Conservation (phyloP, 2,113 vertebrate genomes). For the Odocoileus virginianus region DNA sequence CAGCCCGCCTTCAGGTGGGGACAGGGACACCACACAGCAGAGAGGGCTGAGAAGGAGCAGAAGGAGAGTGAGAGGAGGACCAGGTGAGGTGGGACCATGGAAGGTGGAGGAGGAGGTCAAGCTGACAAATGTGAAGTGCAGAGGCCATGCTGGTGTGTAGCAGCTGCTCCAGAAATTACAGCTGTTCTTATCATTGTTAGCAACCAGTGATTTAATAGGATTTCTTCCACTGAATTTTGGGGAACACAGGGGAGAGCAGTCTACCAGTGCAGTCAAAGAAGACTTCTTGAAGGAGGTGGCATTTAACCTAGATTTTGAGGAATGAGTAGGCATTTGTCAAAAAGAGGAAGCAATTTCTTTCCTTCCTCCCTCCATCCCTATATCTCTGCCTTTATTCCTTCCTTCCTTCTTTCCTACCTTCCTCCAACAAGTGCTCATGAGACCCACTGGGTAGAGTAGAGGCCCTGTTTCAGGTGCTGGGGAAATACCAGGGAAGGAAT, state of each 20-base stretch:
- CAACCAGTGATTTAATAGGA: neutral
- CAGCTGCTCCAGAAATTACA: neutral
- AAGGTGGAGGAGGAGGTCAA: neutral
- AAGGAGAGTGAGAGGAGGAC: accelerated
- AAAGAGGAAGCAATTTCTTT: neutral
- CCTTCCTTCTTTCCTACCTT: neutral
- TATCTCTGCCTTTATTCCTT: neutral
- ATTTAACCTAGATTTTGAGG: neutral
- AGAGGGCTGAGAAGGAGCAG: neutral
- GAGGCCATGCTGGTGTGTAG: neutral
- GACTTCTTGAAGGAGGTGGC: neutral
- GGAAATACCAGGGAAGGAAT: neutral
- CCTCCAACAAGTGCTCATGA: neutral
- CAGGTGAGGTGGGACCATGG: accelerated
- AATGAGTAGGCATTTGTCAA: neutral
- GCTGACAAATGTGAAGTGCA: neutral
- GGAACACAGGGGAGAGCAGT: neutral
- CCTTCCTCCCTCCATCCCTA: neutral
- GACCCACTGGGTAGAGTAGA: neutral
- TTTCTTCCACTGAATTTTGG: neutral
- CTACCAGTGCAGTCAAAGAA: neutral
- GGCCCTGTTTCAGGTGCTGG: neutral
- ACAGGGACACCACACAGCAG: neutral
- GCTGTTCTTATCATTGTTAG: neutral
- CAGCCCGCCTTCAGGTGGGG: neutral